Evolutionary conservation across 2,113 vertebrate species (phyloP), one percentile per base, ranked within the genome.

Genomic region (Percopsis transmontana): DNA sequence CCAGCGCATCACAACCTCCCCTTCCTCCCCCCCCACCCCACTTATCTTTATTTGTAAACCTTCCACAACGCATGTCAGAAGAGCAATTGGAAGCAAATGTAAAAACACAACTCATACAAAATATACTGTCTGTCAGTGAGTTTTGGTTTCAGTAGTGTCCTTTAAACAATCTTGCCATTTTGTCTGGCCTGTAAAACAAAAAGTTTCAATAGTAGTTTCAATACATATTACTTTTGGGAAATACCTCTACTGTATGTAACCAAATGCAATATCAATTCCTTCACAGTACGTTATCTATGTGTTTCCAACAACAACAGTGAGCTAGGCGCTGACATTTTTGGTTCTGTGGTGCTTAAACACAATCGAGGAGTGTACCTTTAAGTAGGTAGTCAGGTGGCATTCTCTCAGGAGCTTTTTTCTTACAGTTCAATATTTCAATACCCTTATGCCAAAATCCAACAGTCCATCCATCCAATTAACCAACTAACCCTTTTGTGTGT

Each of bases 91-190:
- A 75, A 84, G 73, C 70, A 57, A 79, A 68, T 8, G 44, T 68
- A 51, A 50, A 2, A 23, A 20, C 77, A 70, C 61, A 66, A 61
- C 72, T 41, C n/a, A n/a, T 40, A 18, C 50, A 59, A 69, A 58
- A 58, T 50, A 50, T 73, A 69, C 74, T 44, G 58, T n/a, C n/a
- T 13, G 45, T 63, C 23, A 15, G 53, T 68, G 76, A 56, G 54
- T 74, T 88, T 87, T 85, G 84, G 73, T 85, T 89, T 87, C 63
- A 63, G 59, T 72, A 66, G 68, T 65, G 56, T 74, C 70, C 21
- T 23, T 83, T 82, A 92, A 66, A 93, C 91, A 68, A 91, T 82
- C 85, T 91, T 92, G 66, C 91, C 91, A 8, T 90, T 86, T 70
- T 91, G 90, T 86, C 88, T 83, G 9, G 88, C 90, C 91, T 92